Base-by-base conservation (phyloP, 2,888 invertebrate species). In the Ormyrus labotus region DNA sequence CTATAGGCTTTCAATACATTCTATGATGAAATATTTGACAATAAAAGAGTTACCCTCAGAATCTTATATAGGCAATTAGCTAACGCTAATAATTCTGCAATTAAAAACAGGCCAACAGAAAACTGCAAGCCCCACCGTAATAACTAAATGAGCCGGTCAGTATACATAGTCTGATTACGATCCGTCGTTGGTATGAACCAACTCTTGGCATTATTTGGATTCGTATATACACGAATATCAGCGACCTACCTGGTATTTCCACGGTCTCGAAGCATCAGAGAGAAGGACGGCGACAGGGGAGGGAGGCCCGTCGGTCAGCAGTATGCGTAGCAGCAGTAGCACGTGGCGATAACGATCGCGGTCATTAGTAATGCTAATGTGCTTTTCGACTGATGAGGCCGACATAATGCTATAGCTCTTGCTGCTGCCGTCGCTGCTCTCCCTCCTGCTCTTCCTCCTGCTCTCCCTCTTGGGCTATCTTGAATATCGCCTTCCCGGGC, bases 281-380 rank as follows among this genome's bases (percentile, higher is more conserved):
- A 55, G 48, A 34, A 48, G 58, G 48, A 48, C 9, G n/a, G 7
- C 13, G 6, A 57, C n/a, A 58, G 74, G n/a, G 34, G 53, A n/a
- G 34, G 51, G 9, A 34, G 58, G n/a, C 34, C 13, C 10, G 64
- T n/a, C 57, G 61, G 19, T 13, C 10, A 58, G 7, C 11, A 5
- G 34, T 65, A 45, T 34, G 13, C 9, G 69, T n/a, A 70, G 11
- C 82, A 55, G 81, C 78, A 83, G 85, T 84, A 84, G 85, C 87
- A 88, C 87, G 86, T 87, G 87, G 85, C 83, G 86, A 88, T 88
- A 89, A 89, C 88, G 89, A 90, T 87, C 86, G 85, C 76, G 81
- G 87, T 88, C 87, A 89, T 90, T 90, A 90, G 89, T 90, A 89
- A 87, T 90, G 89, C 89, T 89, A 89, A 90, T 90, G 89, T 86